phyloP scores from a whole-genome alignment of 2,113 vertebrate species.

The Cairina moschata region DNA sequence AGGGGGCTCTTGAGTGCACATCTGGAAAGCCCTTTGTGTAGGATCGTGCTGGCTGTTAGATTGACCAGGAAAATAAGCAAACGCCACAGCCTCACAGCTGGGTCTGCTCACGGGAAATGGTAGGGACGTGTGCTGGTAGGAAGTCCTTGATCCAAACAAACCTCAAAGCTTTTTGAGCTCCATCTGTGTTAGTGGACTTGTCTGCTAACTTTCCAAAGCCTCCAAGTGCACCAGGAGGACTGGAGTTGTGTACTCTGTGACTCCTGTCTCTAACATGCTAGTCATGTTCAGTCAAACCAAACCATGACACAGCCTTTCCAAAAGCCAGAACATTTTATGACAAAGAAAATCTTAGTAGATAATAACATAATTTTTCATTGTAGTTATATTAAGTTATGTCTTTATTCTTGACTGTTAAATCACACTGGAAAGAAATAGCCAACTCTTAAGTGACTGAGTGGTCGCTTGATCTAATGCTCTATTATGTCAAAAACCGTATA shows the following conservation, averaged over 20 bases:
- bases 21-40: not conserved
- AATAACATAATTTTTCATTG: not conserved
- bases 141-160: not conserved
- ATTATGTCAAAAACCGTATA: not conserved
- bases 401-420: not conserved
- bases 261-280: not conserved
- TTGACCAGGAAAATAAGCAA: not conserved
- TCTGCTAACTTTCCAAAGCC: not conserved
- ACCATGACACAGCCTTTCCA: not conserved
- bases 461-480: not conserved
- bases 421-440: not conserved
- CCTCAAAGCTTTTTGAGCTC: not conserved
- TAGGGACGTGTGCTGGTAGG: not conserved
- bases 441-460: not conserved
- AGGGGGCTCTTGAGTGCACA: not conserved
- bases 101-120: not conserved
- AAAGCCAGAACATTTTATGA: not conserved
- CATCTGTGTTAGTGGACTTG: not conserved
- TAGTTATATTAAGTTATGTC: not conserved
- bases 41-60: not conserved
- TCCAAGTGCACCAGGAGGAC: not conserved
- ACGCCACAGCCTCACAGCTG: not conserved
- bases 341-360: not conserved
- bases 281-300: not conserved
- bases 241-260: not conserved